Evolutionary conservation across 2,113 vertebrate species (phyloP), one percentile per base, ranked within the genome.

Genomic region (Prinia subflava): DNA sequence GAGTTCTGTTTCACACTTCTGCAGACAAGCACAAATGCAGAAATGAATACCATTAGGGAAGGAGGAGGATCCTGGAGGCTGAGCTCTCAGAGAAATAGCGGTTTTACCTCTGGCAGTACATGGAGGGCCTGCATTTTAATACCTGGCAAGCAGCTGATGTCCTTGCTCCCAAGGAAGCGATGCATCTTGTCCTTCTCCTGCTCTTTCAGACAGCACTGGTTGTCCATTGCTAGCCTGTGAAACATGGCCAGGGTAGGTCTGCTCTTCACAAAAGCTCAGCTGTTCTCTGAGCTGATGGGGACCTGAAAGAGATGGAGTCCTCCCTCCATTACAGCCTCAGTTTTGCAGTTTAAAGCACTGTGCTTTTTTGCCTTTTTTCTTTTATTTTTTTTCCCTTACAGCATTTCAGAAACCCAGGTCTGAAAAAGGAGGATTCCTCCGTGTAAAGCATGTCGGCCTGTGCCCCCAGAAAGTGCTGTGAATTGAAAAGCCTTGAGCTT

Each of bases 1-100:
- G 79, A 87, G 47, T 81, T 95, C 70, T 96, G 92, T 92, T 93
- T 69, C 89, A 63, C 80, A 92, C 64, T 41, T 90, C 89, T 74
- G 63, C 86, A 81, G 77, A 88, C 47, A 77, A 83, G 89, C 80
- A 84, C 79, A 77, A 73, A 67, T 71, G 86, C 60, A 82, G 91
- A 75, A 92, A 92, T 21, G 52, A 92, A 83, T 78, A 27, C 64
- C 24, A 31, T 89, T 89, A 93, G 76, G 77, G 69, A 63, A 92
- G 30, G 50, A 83, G 73, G 60, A 87, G 60, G 44, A 73, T 85
- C n/a, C 41, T 74, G 76, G 68, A 81, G 80, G 75, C 47, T 80
- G 86, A 83, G n/a, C 22, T 46, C 44, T 91, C 28, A 44, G 60
- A 85, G 64, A 69, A 87, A 47, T 15, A 33, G 50, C 46, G 4